Evolutionary conservation across 1,140 invertebrate genomes (phyloP).

Genomic region (Drosophila busckii): DNA sequence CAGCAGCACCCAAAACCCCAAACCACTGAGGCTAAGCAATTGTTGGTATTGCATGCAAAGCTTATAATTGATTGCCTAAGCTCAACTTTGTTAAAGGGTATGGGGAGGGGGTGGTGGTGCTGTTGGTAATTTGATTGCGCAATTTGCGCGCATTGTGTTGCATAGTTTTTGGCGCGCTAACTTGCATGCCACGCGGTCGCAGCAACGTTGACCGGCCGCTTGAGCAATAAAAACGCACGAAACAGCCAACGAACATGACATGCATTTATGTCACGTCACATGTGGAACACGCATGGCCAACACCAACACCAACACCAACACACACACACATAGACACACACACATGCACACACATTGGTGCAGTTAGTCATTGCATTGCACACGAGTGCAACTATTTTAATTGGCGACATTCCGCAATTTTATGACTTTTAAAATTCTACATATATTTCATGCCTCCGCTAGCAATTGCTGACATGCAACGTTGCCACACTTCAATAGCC

Average conservation of each 20-base stretch:
- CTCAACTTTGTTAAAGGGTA: conserved; percentile 18
- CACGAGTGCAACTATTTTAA: conserved; percentile 69
- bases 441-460: conserved; percentile 58
- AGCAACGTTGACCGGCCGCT: conserved; percentile 5
- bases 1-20: not conserved
- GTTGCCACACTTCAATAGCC: conserved; percentile 72
- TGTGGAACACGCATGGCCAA: conserved; percentile 61
- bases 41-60: conserved; percentile 64
- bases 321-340: conserved; percentile 16
- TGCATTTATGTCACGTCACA: conserved; percentile 79
- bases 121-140: conserved; percentile 73
- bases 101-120: not conserved
- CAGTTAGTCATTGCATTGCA: not conserved
- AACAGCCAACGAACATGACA: conserved; percentile 75
- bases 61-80: conserved; percentile 76
- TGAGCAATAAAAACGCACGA: conserved; percentile 42
- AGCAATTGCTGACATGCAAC: conserved; percentile 49
- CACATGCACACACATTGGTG: not conserved
- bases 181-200: conserved; percentile 23
- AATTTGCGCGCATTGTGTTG: conserved; percentile 74
- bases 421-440: conserved; percentile 77
- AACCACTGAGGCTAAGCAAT: conserved; percentile 36
- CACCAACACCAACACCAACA: conserved; percentile 40
- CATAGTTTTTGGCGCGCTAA: conserved; percentile 71
- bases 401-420: conserved; percentile 76